Percentiles rank a stretch among this genome's conserved stretches.
Conservation (phyloP, 2,888 invertebrate genomes). For the Periphyllus acericola region DNA sequence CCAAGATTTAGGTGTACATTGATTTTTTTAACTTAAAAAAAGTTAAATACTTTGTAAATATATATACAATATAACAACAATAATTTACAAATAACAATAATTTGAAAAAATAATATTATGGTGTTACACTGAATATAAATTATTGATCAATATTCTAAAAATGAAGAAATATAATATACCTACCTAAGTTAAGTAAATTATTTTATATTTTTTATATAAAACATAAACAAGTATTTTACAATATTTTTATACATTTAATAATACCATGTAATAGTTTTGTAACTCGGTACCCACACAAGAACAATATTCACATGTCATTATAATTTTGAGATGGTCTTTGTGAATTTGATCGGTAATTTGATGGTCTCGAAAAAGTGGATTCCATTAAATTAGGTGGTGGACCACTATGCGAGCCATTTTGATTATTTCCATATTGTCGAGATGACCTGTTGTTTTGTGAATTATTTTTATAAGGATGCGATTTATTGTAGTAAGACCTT, state of each 20-base stretch:
- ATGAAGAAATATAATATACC: conserved; percentile 19
- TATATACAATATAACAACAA: conserved; percentile 39
- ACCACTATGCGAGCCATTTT: conserved; percentile 48
- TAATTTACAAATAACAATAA: conserved; percentile 19
- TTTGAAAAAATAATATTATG: conserved; percentile 4
- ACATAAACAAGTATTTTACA: conserved; percentile 51
- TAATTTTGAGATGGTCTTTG: conserved; percentile 59
- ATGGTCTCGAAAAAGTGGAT: conserved; percentile 47
- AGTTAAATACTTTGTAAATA: conserved; percentile 3
- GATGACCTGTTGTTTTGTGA: conserved; percentile 47
- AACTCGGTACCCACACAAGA: conserved; percentile 10
- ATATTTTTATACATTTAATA: conserved; percentile 34
- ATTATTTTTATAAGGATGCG: conserved; percentile 54
- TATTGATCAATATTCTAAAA: conserved; percentile 6
- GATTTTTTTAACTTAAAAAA: conserved; percentile 27
- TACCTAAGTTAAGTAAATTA: conserved; percentile 41
- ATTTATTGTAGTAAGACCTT: conserved; percentile 53
- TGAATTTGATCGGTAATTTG: conserved; percentile 54
- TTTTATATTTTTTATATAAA: conserved; percentile 45
- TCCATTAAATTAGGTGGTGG: conserved; percentile 57
- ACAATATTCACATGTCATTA: conserved; percentile 47
- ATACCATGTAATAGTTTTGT: conserved; percentile 19
- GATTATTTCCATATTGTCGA: conserved; percentile 53
- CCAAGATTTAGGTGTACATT: not conserved
- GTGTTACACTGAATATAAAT: conserved; percentile 19